Base-by-base conservation (phyloP, 2,888 invertebrate genomes). In the Mythimna vitellina region DNA sequence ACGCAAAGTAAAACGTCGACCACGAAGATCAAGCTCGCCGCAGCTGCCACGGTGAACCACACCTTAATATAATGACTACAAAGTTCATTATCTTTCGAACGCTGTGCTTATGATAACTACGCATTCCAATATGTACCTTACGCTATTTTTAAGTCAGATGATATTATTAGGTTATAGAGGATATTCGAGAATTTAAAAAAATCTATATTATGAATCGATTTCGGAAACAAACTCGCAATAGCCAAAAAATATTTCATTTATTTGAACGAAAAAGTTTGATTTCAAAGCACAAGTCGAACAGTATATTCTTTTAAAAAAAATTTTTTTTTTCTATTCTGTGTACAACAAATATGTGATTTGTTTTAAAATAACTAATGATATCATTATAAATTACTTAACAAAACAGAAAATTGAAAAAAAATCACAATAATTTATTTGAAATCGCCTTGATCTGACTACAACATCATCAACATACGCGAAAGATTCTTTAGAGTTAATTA, bases 1-100 rank as follows among this genome's bases (percentile, higher is more conserved):
- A 0, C 86, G 88, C 3, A 91, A 89, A 60, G 83, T 87, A 1
- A 92, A 90, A 67, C 88, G 91, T 5, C 88, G 90, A 17, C 71
- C 81, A 0, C 89, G 91, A 4, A 87, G 89, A 9, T 81, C 90
- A 0, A 87, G 89, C 9, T 85, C 92, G 0, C 90, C 90, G 1
- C 89, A 86, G 58, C 86, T 85, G 68, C 77, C 89, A 63, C 91
- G 90, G 84, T 92, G 89, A 93, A 88, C 65, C 5, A 56, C 6
- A 71, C 69, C 73, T 46, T 73, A 69, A 9, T 0, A 6, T 5
- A 20, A 54, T 29, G 1, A 9, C 20, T 0, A 57, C 70, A 86
- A 85, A 79, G 81, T 76, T 79, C 70, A 85, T 77, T 70, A 51
- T 81, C 25, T 70, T 76, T 80, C 51, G 14, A 81, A 70, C 71